Percentiles rank a stretch among this genome's conserved stretches.
phyloP scores from a whole-genome alignment of 2,888 invertebrate genomes.

The Mythimna pallens region DNA sequence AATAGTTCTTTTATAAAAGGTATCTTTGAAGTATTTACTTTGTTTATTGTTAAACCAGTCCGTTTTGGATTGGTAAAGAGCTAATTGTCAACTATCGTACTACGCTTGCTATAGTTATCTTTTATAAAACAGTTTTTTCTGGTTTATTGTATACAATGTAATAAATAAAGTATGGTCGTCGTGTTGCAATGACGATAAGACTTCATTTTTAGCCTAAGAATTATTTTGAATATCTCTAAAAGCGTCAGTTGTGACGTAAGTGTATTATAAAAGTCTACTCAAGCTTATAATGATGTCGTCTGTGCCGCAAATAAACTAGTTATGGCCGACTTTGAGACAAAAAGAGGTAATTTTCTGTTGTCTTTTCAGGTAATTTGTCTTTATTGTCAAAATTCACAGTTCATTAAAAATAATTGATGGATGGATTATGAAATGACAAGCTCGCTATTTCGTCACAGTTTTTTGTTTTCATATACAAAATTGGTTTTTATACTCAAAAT shows the following conservation, averaged over 20 bases:
- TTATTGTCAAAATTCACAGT: conserved; percentile 49
- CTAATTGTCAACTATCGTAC: conserved; percentile 9
- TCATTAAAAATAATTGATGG: conserved; percentile 55
- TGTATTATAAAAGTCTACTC: conserved; percentile 66
- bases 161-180: conserved; percentile 28
- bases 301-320: conserved; percentile 64
- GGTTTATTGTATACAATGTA: conserved; percentile 26
- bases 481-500: neutral
- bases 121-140: neutral
- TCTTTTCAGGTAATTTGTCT: conserved; percentile 45
- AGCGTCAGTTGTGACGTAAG: conserved; percentile 66
- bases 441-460: conserved; percentile 8
- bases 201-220: conserved; percentile 44
- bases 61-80: conserved; percentile 27
- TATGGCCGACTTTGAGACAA: conserved; percentile 47
- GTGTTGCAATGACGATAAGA: conserved; percentile 46
- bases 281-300: conserved; percentile 61
- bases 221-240: conserved; percentile 59
- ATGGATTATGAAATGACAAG: conserved; percentile 40
- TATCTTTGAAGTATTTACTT: conserved; percentile 30
- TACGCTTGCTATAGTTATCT: conserved; percentile 3
- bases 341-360: conserved; percentile 59
- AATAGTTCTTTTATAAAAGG: conserved; percentile 37
- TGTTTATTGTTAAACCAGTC: conserved; percentile 28
- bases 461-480: conserved; percentile 12